Conservation (phyloP, 2,888 invertebrate genomes). For the Thymelicus acteon region DNA sequence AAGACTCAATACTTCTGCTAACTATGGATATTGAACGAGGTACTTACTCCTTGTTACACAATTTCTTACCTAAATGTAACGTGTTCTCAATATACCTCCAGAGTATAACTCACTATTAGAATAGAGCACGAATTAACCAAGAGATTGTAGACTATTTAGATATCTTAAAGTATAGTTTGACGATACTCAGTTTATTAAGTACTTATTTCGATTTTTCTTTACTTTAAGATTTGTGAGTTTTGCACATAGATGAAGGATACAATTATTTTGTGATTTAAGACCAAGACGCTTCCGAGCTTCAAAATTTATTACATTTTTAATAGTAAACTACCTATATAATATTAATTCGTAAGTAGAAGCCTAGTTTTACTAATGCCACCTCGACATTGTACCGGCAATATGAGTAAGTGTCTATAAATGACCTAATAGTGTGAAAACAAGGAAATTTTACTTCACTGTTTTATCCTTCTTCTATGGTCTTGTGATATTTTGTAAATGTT, state of each 20-base stretch:
- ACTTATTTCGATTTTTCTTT: constrained; percentile 1
- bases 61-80: background rate
- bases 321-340: no score
- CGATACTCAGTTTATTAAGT: constrained; percentile 20
- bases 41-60: background rate
- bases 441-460: no score
- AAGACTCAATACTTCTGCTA: no score
- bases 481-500: constrained; percentile 31
- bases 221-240: background rate
- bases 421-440: no score
- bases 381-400: no score
- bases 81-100: constrained; percentile 6
- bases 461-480: background rate
- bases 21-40: background rate
- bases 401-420: no score
- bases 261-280: no score
- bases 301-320: no score
- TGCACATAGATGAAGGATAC: background rate
- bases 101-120: constrained; percentile 4
- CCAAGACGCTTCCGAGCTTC: no score
- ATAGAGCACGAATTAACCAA: background rate
- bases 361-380: no score
- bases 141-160: constrained; percentile 4
- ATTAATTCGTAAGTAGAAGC: no score
- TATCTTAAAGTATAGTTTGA: background rate